Conservation (phyloP, 2,797 vertebrate species). For the Heterohyrax brucei region DNA sequence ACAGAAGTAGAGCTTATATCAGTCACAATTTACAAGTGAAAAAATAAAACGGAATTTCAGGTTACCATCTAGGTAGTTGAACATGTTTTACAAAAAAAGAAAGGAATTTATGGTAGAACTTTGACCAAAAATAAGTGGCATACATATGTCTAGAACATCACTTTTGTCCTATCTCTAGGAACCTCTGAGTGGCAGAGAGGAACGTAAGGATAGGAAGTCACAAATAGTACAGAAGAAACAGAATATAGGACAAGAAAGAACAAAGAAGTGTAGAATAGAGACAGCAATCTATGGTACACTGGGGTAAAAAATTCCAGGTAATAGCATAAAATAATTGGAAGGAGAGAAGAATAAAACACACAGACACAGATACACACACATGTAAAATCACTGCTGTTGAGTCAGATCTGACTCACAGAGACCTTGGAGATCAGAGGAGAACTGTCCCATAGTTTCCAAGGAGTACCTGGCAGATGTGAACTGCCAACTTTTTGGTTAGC, state of each 20-base stretch:
- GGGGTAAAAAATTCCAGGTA: not conserved
- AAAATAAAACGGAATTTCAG: not conserved
- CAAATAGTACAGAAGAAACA: slow-evolving; percentile 49
- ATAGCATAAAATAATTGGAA: not conserved
- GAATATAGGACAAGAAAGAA: not conserved
- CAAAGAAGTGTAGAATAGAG: not conserved
- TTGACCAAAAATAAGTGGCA: slow-evolving; percentile 49
- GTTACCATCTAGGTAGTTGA: not conserved
- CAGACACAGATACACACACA: too few relatives aligned
- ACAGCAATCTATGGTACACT: not conserved
- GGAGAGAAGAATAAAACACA: not conserved
- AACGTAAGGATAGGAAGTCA: slow-evolving; percentile 31
- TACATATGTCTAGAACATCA: not conserved
- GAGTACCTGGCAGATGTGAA: too few relatives aligned
- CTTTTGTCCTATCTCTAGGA: slow-evolving; percentile 35
- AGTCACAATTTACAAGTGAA: not conserved
- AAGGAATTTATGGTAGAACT: not conserved
- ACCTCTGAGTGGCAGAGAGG: slow-evolving; percentile 10
- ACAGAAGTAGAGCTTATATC: not conserved
- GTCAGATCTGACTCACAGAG: too few relatives aligned
- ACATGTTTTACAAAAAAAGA: not conserved
- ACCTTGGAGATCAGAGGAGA: too few relatives aligned
- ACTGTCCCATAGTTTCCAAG: too few relatives aligned
- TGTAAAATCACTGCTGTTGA: too few relatives aligned
- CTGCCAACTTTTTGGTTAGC: too few relatives aligned